Base-by-base conservation (phyloP, 2,113 vertebrate species). In the Proteles cristata region DNA sequence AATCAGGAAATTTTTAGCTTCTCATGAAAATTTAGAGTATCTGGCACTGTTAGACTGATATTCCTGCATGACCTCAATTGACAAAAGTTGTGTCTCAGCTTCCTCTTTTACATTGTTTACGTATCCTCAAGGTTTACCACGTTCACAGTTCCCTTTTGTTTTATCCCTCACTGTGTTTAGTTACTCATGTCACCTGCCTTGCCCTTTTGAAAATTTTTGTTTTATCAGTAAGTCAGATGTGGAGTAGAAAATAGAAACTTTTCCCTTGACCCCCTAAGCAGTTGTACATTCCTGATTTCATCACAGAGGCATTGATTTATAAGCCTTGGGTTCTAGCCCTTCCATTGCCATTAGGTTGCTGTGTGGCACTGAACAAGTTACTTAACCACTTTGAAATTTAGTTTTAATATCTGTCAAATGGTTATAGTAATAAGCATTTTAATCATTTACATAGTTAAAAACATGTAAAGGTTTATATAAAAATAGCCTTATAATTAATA, bases 1-100 rank as follows among this genome's bases (percentile, higher is more conserved):
- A 93, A 92, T 95, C 39, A 83, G 77, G 73, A 84, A 69, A 69
- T 79, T 95, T 94, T 73, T 88, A 84, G 26, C 23, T 92, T 93
- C 86, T 89, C 53, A 48, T 80, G 82, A 93, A 95, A 94, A 90
- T 80, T 63, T 89, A 80, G 86, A 88, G 86, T 43, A 21, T 91
- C 66, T 79, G 65, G 65, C 65, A 94, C 11, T 16, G 5, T 89
- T 88, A 50, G 33, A 50, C 31, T 88, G 81, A 48, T 86, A 58
- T 12, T 90, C 84, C 39, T 53, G 33, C 12, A 48, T 61, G 45
- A 55, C 19, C 25, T 73, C 50, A 61, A 5, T 74, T 87, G 95
- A 84, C 19, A 68, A 66, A 65, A 69, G 17, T 50, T 94, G 17
- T 26, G 25, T 77, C 45, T 79, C 43, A 35, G 45, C 39, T 94